Evolutionary conservation across 2,113 vertebrate genomes (phyloP).

Genomic region (Xiphophorus couchianus): DNA sequence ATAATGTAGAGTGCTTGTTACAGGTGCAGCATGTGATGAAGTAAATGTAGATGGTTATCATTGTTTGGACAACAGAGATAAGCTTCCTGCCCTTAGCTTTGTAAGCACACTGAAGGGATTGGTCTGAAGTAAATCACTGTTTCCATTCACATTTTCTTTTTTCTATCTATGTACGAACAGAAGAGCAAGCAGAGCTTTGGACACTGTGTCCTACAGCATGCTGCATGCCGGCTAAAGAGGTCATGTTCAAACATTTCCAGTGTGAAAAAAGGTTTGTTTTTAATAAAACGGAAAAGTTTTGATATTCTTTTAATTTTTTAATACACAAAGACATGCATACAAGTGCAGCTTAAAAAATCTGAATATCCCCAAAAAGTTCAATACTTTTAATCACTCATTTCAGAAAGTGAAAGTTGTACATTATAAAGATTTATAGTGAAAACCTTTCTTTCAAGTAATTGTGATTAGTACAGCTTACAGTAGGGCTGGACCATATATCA

Average conservation of each 20-base stretch:
- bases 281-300: not conserved
- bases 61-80: conserved; percentile 63
- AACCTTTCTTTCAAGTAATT: too few species aligned
- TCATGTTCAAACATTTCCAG: conserved; percentile 1
- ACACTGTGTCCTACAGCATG: conserved; percentile 1
- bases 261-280: not conserved
- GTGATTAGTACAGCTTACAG: too few species aligned
- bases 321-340: too few species aligned
- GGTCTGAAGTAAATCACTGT: conserved; percentile 36
- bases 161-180: conserved; percentile 16
- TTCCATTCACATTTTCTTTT: conserved; percentile 31
- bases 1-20: not conserved
- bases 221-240: conserved; percentile 21
- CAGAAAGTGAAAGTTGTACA: too few species aligned
- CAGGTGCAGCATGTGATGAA: conserved; percentile 13
- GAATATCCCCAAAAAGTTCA: too few species aligned
- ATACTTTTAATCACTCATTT: too few species aligned
- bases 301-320: not conserved
- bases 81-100: conserved; percentile 36
- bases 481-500: too few species aligned
- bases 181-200: conserved; percentile 47
- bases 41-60: conserved; percentile 9
- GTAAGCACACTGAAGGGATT: conserved; percentile 25
- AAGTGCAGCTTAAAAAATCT: too few species aligned
- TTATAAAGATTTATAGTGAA: too few species aligned